Percentiles rank a stretch among this genome's conserved stretches.
These are phyloP conservation scores for Todiramphus chloris DNA, from an alignment of 2,113 vertebrate species.

Conservation along the genomic window DNA sequence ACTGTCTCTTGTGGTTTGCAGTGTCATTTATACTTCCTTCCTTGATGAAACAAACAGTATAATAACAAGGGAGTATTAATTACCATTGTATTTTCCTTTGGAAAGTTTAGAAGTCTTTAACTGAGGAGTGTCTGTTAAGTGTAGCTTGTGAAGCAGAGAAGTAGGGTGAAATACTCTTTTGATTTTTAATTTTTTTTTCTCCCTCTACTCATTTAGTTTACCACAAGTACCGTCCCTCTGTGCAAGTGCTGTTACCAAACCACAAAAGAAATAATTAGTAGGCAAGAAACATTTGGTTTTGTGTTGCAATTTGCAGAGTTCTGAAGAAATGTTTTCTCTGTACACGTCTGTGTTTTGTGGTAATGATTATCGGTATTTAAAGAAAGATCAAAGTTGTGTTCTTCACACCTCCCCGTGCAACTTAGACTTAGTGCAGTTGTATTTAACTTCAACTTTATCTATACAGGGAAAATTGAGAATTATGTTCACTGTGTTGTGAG, in stretches of 20 bases:
- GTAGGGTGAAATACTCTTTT: background rate
- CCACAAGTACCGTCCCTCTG: background rate
- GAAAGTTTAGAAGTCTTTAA: slow-evolving; percentile 1
- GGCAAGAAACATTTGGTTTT: background rate
- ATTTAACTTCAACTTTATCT: background rate
- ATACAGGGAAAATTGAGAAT: background rate
- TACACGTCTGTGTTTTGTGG: background rate
- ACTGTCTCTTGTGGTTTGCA: background rate
- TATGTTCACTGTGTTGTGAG: background rate
- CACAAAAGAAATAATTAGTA: slow-evolving; percentile 21
- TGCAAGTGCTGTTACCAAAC: background rate
- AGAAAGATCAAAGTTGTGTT: background rate
- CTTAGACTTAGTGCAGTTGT: background rate
- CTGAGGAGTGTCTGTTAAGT: background rate
- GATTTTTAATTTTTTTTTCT: background rate
- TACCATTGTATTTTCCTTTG: background rate
- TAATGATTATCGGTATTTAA: background rate
- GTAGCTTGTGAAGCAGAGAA: background rate
- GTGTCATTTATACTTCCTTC: background rate
- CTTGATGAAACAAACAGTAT: background rate
- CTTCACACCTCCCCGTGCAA: background rate
- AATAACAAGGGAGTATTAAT: background rate
- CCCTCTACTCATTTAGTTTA: background rate
- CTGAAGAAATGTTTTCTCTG: background rate
- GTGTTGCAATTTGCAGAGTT: background rate